phyloP scores from a whole-genome alignment of 2,113 vertebrate species.

The Equus przewalskii region DNA sequence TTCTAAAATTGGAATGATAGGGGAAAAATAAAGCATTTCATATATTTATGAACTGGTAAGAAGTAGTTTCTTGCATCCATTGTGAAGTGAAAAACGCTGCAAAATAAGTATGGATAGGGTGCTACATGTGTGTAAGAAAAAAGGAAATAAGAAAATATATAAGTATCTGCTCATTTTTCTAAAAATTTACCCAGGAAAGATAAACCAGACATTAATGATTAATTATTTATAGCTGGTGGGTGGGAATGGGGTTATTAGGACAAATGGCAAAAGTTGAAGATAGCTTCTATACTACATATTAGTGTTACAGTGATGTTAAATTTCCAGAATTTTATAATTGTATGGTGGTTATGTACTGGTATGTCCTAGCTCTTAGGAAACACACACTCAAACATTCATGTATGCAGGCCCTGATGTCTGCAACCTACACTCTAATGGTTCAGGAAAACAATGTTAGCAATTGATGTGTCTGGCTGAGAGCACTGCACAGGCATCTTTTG shows the following conservation, averaged over 20 bases:
- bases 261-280: background rate
- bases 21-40: conserved; percentile 17
- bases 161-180: background rate
- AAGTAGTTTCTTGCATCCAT: background rate
- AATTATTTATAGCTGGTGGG: background rate
- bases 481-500: background rate
- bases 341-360: background rate
- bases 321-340: conserved; percentile 5
- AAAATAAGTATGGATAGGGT: background rate
- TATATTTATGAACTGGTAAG: background rate
- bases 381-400: background rate
- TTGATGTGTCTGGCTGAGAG: background rate
- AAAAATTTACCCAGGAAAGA: background rate
- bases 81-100: background rate
- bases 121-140: background rate
- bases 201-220: background rate
- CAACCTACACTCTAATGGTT: background rate
- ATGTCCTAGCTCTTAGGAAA: background rate
- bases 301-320: background rate
- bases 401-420: background rate
- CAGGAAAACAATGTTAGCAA: background rate
- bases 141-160: background rate
- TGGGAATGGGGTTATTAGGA: background rate
- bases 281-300: background rate
- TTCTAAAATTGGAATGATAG: conserved; percentile 5